Base-by-base conservation (phyloP, 23 tunicate genomes). In the Trididemnum nubilum region DNA sequence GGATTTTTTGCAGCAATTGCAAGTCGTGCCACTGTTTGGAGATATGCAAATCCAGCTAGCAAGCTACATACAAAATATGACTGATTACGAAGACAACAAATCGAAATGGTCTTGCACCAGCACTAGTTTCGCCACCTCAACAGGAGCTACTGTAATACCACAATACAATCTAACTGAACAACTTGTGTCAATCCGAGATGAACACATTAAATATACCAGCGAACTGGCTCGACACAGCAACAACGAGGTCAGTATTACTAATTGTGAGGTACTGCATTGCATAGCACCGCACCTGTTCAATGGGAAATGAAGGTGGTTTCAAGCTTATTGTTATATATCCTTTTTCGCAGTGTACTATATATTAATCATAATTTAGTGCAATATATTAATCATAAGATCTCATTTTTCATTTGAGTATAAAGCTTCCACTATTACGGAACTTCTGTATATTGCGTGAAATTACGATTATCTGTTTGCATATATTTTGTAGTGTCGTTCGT, bases 21-120 rank as follows among this genome's bases (percentile, higher is more conserved):
- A 88, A 72, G 99, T 95, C 38, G 99, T 95, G 18, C 95, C 99
- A 9, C 84, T 95, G 65, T 95, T 85, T 64, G 99, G 99, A 15
- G 99, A 95, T 67, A 95, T 95, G 99, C 99, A 95, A 64, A 95
- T 95, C 24, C 95, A 96, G 0, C 83, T 95, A 21, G 95, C 99
- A 18, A 90, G 78, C 77, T 95, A 95, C 96, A 86, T 95, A 5
- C 92, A 89, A 29, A 95, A 95, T 82, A 95, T 95, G 99, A 82
- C 92, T 32, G 99, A 95, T 74, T 95, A 58, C 50, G 95, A 95
- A 28, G 99, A 95, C 32, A 95, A 95, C 82, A 83, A 90, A 54
- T 86, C 92, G 22, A 70, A 79, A 38, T 95, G 99, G 99, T 89
- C 99, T n/a, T 95, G 99, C 65, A 73, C 89, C 25, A 82, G 85